Evolutionary conservation across 2,888 invertebrate species (phyloP), one percentile per base, ranked within the genome.

Genomic region (Eupithecia abbreviata): DNA sequence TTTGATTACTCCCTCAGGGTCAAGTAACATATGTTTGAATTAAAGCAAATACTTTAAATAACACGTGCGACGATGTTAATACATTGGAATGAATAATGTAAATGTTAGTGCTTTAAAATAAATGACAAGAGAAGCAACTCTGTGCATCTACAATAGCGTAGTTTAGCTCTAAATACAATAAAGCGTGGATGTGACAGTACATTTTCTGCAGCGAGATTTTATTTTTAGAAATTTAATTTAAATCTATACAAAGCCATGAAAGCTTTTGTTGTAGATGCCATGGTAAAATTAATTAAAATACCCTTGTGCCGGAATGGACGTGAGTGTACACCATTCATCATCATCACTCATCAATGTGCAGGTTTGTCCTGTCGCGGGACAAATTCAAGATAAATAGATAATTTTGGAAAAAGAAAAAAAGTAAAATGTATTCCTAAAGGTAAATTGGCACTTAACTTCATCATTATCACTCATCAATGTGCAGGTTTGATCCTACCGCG

Each of bases 181-280:
- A 18, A 10, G 10, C 6, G 9, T 18, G 58, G 18, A 58, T 58
- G 58, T 18, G 18, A 18, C 18, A 18, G 3, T 7, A 55, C n/a
- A 55, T 18, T 58, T 30, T 58, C 18, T 18, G 58, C n/a, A 55
- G 4, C 7, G 10, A 58, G 10, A 58, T 3, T 18, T 58, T 30
- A 18, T 30, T 18, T 58, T 18, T 18, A 18, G 3, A 58, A 58
- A 10, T 58, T 58, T 2, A 18, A 58, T 58, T 18, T 55, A 55
- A n/a, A 55, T 55, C n/a, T 55, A 18, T 18, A 58, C 58, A 58
- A 58, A 18, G 58, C 58, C 10, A 18, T 3, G 58, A 30, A 58
- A 58, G 58, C 58, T 58, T 58, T 58, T 58, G 58, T 58, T 58
- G 58, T 58, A 58, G 55, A 55, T 58, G 58, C 10, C 58, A 58